phyloP scores from a whole-genome alignment of 2,113 vertebrate species.

The Glaucidium brasilianum region DNA sequence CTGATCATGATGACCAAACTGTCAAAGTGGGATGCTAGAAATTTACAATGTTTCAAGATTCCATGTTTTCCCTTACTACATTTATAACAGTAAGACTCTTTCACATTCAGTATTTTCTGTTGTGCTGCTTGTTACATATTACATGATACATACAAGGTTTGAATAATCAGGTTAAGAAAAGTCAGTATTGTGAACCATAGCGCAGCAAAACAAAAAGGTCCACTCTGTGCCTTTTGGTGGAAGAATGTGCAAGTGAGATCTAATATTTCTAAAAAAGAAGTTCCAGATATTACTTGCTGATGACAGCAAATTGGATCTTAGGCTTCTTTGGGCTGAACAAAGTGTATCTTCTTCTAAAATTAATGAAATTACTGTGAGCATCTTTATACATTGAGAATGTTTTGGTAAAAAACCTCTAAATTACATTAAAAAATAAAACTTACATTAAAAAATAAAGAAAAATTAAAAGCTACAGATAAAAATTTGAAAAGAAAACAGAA shows the following conservation, averaged over 20 bases:
- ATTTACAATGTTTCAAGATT: background rate
- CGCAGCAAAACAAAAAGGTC: background rate
- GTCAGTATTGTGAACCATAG: background rate
- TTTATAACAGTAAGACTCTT: background rate
- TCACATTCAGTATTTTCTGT: background rate
- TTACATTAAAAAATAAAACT: background rate
- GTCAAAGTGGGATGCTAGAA: background rate
- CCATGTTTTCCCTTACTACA: background rate
- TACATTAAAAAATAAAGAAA: background rate
- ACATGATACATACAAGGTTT: background rate
- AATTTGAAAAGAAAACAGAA: background rate
- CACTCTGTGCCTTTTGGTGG: background rate
- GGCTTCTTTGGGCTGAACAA: background rate
- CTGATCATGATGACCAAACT: background rate
- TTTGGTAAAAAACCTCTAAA: background rate
- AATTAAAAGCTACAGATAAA: background rate
- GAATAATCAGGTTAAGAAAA: background rate
- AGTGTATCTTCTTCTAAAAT: background rate
- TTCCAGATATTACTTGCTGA: background rate
- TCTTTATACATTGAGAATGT: background rate
- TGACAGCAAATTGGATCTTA: background rate
- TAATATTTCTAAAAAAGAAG: background rate
- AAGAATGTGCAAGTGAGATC: background rate
- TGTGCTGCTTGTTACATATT: background rate
- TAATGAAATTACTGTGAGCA: background rate